These are phyloP conservation scores for Saxicola maurus DNA, from an alignment of 2,797 vertebrate genomes.

Conservation along the genomic window DNA sequence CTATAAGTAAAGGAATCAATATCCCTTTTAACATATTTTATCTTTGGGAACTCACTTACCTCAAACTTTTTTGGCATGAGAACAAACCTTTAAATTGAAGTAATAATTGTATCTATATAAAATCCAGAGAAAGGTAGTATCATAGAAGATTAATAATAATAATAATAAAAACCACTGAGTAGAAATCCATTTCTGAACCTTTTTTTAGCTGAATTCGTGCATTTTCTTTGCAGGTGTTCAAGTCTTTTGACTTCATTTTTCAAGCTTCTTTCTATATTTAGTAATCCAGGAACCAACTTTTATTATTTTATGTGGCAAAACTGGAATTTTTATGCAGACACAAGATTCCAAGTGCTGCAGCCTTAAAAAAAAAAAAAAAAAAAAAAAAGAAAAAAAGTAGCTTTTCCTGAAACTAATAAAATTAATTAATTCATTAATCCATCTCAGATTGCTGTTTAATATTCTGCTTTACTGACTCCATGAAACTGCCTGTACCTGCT, in stretches of 20 bases:
- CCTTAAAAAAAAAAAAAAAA: background rate
- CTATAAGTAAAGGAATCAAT: background rate
- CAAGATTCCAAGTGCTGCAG: background rate
- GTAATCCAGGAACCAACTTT: background rate
- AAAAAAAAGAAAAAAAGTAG: background rate
- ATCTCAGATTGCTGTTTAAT: background rate
- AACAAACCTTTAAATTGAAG: background rate
- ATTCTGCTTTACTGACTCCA: background rate
- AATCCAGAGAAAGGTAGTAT: background rate
- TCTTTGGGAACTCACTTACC: background rate
- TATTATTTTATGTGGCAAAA: background rate
- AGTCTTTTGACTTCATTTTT: background rate
- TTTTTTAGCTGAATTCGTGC: background rate
- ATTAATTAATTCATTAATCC: background rate
- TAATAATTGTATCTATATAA: background rate
- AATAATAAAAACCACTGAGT: background rate
- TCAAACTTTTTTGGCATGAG: background rate
- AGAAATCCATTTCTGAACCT: background rate
- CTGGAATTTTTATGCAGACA: background rate
- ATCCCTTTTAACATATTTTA: background rate
- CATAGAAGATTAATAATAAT: background rate
- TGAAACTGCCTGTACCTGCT: background rate
- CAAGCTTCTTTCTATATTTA: background rate
- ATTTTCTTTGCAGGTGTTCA: background rate
- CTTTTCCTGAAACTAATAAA: background rate